phyloP scores from a whole-genome alignment of 2,888 invertebrate genomes.

The Noctua fimbriata region DNA sequence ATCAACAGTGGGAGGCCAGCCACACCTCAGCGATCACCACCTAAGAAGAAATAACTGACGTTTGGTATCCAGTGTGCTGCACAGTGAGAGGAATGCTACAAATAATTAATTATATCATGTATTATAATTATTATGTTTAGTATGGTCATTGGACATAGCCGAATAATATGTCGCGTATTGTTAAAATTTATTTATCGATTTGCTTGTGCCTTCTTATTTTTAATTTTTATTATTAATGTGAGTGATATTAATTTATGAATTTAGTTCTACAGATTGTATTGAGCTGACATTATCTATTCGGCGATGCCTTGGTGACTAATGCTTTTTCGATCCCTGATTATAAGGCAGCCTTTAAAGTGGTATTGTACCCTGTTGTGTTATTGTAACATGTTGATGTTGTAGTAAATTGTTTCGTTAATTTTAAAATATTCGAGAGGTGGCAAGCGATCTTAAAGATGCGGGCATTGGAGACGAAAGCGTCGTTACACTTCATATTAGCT shows the following conservation, averaged over 20 bases:
- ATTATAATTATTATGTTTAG: constrained; percentile 87
- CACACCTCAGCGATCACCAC: constrained; percentile 95
- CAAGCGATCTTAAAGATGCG: constrained; percentile 85
- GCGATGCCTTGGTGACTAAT: constrained; percentile 83
- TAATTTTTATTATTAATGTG: constrained; percentile 86
- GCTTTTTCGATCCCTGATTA: constrained; percentile 86
- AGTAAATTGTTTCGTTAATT: constrained; percentile 83
- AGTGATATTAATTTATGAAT: constrained; percentile 89
- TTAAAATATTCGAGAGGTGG: constrained; percentile 80
- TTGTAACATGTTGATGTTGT: constrained; percentile 82
- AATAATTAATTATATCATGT: constrained; percentile 89
- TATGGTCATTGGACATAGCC: constrained; percentile 86
- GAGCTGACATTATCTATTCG: constrained; percentile 82
- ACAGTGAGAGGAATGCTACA: constrained; percentile 89
- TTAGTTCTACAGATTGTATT: constrained; percentile 84
- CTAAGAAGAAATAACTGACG: constrained; percentile 93
- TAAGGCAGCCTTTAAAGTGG: constrained; percentile 79
- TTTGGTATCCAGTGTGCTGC: constrained; percentile 88
- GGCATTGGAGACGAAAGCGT: constrained; percentile 85
- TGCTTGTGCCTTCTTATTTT: constrained; percentile 89
- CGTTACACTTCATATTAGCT: constrained; percentile 80
- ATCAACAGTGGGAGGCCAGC: constrained; percentile 96
- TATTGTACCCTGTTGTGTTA: constrained; percentile 80
- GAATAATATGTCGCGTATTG: constrained; percentile 83
- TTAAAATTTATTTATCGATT: constrained; percentile 88